Evolutionary conservation across 2,797 vertebrate genomes (phyloP).

Genomic region (Macrochelys suwanniensis): DNA sequence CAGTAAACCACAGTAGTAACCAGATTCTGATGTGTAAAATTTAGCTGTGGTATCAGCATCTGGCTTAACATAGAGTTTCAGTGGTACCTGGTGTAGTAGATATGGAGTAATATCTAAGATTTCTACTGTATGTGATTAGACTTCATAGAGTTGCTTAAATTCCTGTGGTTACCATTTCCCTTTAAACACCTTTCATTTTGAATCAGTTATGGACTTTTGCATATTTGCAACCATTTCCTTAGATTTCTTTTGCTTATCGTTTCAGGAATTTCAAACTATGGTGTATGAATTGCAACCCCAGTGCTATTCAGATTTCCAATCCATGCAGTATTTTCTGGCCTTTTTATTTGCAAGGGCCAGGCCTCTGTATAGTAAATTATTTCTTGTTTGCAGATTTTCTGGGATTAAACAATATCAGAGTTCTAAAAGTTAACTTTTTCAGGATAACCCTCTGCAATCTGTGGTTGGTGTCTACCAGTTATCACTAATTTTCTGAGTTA

Average conservation of each 20-base stretch:
- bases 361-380: accelerated
- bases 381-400: background rate
- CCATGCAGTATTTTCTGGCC: background rate
- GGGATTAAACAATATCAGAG: background rate
- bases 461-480: background rate
- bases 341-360: background rate
- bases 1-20: background rate
- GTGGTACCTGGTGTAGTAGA: background rate
- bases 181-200: background rate
- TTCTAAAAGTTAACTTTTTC: slow-evolving; percentile 31
- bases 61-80: background rate
- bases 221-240: background rate
- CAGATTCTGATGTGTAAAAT: background rate
- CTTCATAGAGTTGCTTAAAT: background rate
- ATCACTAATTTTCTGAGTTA: background rate
- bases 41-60: background rate
- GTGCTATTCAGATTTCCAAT: background rate
- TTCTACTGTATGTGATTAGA: accelerated
- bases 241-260: background rate
- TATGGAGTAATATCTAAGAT: background rate
- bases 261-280: background rate
- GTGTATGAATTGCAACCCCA: background rate
- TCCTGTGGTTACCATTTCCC: background rate
- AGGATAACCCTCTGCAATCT: slow-evolving; percentile 14
- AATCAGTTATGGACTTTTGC: background rate